These are phyloP conservation scores for Chrysaora quinquecirrha DNA, from an alignment of 30 jellyfish, hydroid and myxozoan species.

Conservation along the genomic window DNA sequence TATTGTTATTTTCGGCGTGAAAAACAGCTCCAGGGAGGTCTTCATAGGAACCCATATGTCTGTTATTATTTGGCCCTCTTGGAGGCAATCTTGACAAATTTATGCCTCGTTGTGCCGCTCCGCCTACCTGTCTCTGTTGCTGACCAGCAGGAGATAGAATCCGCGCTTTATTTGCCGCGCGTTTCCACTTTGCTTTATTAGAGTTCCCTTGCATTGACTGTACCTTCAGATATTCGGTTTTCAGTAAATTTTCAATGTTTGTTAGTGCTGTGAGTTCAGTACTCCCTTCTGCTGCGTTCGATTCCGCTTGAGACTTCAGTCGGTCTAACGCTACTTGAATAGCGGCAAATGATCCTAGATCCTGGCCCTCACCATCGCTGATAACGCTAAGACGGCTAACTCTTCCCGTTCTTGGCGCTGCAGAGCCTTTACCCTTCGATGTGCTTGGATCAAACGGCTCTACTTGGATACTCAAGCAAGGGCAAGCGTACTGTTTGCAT, in stretches of 20 bases:
- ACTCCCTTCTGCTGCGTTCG: slow-evolving; percentile 55
- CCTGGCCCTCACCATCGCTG: slow-evolving; percentile 61
- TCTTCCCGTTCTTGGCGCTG: slow-evolving; percentile 18
- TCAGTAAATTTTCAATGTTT: slow-evolving; percentile 71
- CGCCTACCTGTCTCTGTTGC: not conserved
- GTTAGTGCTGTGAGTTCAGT: slow-evolving; percentile 85
- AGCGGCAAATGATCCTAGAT: slow-evolving; percentile 92
- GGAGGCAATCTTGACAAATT: not conserved
- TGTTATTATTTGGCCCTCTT: not conserved
- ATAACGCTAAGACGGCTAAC: slow-evolving; percentile 59
- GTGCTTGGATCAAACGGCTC: slow-evolving; percentile 60
- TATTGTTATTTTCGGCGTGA: not conserved
- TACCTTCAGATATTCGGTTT: slow-evolving; percentile 62
- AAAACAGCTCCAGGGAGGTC: slow-evolving; percentile 53
- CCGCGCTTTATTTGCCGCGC: slow-evolving; percentile 83
- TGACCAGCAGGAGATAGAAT: slow-evolving; percentile 26
- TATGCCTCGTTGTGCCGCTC: not conserved
- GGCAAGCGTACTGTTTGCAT: slow-evolving; percentile 31
- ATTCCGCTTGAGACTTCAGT: slow-evolving; percentile 56
- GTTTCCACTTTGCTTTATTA: slow-evolving; percentile 78
- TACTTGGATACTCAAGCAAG: slow-evolving; percentile 55
- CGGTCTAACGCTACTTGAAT: slow-evolving; percentile 86
- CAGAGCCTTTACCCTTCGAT: slow-evolving; percentile 26
- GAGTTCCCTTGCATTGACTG: slow-evolving; percentile 74
- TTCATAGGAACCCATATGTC: slow-evolving; percentile 29